Evolutionary conservation across 2,797 vertebrate genomes (phyloP).

Genomic region (Cyclopterus lumpus): DNA sequence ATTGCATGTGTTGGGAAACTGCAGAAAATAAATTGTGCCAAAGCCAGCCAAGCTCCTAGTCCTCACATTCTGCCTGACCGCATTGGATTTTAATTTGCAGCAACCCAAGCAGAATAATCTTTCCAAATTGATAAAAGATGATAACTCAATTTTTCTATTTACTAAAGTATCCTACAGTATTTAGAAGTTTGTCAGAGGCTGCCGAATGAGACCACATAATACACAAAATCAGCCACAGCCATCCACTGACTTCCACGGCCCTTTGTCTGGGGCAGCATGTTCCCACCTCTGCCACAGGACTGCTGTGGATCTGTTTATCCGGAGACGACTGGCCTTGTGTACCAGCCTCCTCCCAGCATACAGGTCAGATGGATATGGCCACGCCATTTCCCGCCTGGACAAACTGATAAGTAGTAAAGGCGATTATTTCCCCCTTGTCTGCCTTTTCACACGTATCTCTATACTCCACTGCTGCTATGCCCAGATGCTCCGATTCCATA

Average conservation of each 20-base stretch:
- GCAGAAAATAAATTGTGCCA: slow-evolving; percentile 30
- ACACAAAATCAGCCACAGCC: slow-evolving; percentile 37
- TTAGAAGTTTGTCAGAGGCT: slow-evolving; percentile 27
- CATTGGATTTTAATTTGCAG: slow-evolving; percentile 57
- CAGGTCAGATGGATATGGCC: slow-evolving; percentile 60
- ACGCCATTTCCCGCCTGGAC: slow-evolving; percentile 70
- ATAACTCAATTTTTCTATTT: slow-evolving; percentile 28
- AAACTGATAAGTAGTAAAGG: slow-evolving; percentile 77
- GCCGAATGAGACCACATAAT: slow-evolving; percentile 5
- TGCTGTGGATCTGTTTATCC: slow-evolving; percentile 20
- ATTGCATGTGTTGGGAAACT: slow-evolving; percentile 23
- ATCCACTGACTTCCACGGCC: slow-evolving; percentile 4
- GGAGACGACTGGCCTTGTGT: slow-evolving; percentile 24
- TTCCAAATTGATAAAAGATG: slow-evolving; percentile 47
- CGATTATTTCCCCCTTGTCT: slow-evolving; percentile 70
- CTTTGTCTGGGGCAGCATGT: slow-evolving; percentile 28
- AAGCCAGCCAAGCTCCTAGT: slow-evolving; percentile 4
- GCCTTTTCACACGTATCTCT: slow-evolving; percentile 64
- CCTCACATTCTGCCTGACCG: slow-evolving; percentile 19
- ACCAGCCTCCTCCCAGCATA: slow-evolving; percentile 13
- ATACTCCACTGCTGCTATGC: slow-evolving; percentile 62
- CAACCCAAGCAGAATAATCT: slow-evolving; percentile 50
- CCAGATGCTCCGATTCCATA: slow-evolving; percentile 65
- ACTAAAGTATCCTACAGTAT: background rate
- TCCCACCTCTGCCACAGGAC: slow-evolving; percentile 3